phyloP scores from a whole-genome alignment of 2,113 vertebrate species.

The Calidris pugnax region DNA sequence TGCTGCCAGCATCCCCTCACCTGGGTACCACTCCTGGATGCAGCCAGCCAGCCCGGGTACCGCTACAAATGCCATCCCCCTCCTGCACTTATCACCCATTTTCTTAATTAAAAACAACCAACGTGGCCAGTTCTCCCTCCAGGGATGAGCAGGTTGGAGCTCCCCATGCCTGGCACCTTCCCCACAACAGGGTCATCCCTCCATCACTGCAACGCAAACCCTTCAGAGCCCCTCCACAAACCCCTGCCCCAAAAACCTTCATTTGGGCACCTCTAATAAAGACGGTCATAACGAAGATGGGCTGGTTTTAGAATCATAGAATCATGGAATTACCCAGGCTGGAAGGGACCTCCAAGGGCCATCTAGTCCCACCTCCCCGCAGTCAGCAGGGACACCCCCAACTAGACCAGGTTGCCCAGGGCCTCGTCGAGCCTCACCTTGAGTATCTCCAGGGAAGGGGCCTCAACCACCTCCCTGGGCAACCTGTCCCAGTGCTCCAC shows the following conservation, averaged over 20 bases:
- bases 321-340: no score
- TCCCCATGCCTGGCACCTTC: neutral
- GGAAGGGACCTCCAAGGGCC: no score
- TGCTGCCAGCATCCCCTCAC: neutral
- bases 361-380: no score
- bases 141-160: neutral
- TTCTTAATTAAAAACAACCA: neutral
- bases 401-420: no score
- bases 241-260: neutral
- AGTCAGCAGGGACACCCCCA: no score
- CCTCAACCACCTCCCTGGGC: no score
- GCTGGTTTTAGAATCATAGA: neutral
- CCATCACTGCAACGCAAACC: neutral
- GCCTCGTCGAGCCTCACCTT: no score
- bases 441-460: no score
- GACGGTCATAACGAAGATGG: neutral
- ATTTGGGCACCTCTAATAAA: neutral
- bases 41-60: neutral
- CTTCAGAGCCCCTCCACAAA: neutral
- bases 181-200: neutral
- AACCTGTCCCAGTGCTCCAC: no score
- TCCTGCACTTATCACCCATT: accelerated
- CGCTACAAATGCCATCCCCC: neutral
- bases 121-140: accelerated
- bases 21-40: accelerated